Percentiles rank a stretch among this genome's conserved stretches.
phyloP scores from a whole-genome alignment of 2,888 invertebrate species.

The Limulus polyphemus region DNA sequence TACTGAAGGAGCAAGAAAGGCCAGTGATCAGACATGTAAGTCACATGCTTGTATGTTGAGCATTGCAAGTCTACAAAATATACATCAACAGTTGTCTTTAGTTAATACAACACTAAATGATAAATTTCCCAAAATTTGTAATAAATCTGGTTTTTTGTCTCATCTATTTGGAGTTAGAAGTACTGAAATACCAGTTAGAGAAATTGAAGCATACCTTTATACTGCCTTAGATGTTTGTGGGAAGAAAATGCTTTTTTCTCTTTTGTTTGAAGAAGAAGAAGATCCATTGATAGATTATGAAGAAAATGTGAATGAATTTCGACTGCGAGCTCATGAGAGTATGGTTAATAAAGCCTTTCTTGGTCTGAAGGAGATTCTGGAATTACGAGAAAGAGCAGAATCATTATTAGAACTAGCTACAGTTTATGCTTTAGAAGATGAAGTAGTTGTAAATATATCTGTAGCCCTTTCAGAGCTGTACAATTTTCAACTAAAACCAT shows the following conservation, averaged over 20 bases:
- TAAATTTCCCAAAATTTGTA: constrained; percentile 31
- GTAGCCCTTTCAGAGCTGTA: constrained; percentile 34
- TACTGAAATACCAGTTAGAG: constrained; percentile 23
- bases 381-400: constrained; percentile 32
- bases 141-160: too few relatives aligned
- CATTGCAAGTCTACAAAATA: constrained; percentile 31
- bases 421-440: constrained; percentile 35
- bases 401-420: constrained; percentile 34
- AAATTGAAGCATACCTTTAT: constrained; percentile 32
- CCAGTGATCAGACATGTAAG: constrained; percentile 31
- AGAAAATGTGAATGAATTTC: constrained; percentile 36
- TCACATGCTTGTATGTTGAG: constrained; percentile 33
- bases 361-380: constrained; percentile 34
- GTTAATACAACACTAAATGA: constrained; percentile 29
- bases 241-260: constrained; percentile 32
- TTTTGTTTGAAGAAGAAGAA: constrained; percentile 33
- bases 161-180: too few relatives aligned
- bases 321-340: constrained; percentile 32
- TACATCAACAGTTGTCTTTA: constrained; percentile 34
- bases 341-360: constrained; percentile 32
- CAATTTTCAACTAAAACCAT: constrained; percentile 37
- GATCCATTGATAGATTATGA: constrained; percentile 34
- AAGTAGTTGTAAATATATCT: constrained; percentile 32
- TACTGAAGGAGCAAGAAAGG: constrained; percentile 31
- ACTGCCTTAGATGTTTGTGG: constrained; percentile 34